A percentile compares a stretch with the other conserved stretches of the same genome.
Conservation (phyloP, 2,888 invertebrate species). For the Maniola hyperantus region DNA sequence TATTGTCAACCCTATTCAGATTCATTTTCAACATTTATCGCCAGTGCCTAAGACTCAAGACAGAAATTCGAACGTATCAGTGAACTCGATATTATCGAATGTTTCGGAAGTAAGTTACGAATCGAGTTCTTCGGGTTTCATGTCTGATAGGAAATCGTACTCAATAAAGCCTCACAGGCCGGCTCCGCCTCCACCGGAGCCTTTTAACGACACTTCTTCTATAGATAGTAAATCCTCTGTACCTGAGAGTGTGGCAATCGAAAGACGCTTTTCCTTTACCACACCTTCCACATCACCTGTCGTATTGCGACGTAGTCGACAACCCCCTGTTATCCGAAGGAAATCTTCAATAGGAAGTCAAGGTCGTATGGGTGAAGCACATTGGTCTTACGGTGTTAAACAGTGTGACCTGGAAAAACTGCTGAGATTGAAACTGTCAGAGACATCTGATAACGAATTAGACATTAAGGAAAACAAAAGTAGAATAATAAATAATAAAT, state of each 20-base stretch:
- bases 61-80: slow-evolving; percentile 75
- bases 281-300: slow-evolving; percentile 69
- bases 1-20: slow-evolving; percentile 69
- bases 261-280: slow-evolving; percentile 64
- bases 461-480: slow-evolving; percentile 51
- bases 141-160: slow-evolving; percentile 71
- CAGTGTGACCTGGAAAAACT: slow-evolving; percentile 75
- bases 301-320: slow-evolving; percentile 64
- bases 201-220: slow-evolving; percentile 62
- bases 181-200: slow-evolving; percentile 74
- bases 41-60: slow-evolving; percentile 69
- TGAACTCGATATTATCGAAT: slow-evolving; percentile 77
- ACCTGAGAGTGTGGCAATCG: slow-evolving; percentile 48
- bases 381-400: slow-evolving; percentile 77
- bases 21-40: slow-evolving; percentile 66
- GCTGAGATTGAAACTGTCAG: slow-evolving; percentile 70
- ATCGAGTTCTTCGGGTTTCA: slow-evolving; percentile 78
- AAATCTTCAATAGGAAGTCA: slow-evolving; percentile 66
- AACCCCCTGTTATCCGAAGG: slow-evolving; percentile 73
- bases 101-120: slow-evolving; percentile 74
- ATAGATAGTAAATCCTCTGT: slow-evolving; percentile 59
- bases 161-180: slow-evolving; percentile 66
- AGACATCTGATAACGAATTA: slow-evolving; percentile 69
- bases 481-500: slow-evolving; percentile 29
- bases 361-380: slow-evolving; percentile 62